Evolutionary conservation across 2,113 vertebrate genomes (phyloP), one percentile per base, ranked within the genome.

Genomic region (Microcebus tavaratra): DNA sequence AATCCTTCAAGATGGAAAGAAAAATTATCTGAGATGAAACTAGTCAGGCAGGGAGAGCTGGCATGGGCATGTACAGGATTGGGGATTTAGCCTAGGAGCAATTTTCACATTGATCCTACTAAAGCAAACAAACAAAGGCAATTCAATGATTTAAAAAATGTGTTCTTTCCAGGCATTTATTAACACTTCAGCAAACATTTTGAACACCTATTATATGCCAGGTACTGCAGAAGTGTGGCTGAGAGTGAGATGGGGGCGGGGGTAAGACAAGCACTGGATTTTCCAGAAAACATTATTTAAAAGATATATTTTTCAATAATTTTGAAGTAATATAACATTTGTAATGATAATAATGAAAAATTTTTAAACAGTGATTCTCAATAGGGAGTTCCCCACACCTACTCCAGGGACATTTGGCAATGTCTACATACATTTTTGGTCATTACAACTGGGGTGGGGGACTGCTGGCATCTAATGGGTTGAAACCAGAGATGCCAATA

Each of bases 1-100:
- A 94, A 61, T 93, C 53, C n/a, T 86, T 85, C 17, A 55, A 73
- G 20, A 76, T 36, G 8, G 18, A 78, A 76, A 91, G 50, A 90
- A 82, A 96, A 92, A 36, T 63, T 42, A 59, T 89, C 85, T 14
- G 27, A 91, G 65, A 75, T 81, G 34, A 94, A 11, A 86, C 31
- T 23, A 84, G 39, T 75, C 84, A 76, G 27, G n/a, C 11, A 79
- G 31, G 17, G 45, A 93, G 23, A 88, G 15, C 12, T 31, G 10
- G 34, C 61, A 73, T 1, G 8, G 10, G 3, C 18, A 48, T 5
- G 10, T 18, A 65, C 5, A 55, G 23, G 50, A 80, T 78, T 29
- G 55, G 63, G 31, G 76, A 81, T 83, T 67, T 5, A 82, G 53
- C 21, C 88, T 78, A 53, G 15, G 31, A 85, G 29, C 53, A 82